Evolutionary conservation across 2,888 invertebrate species (phyloP), one percentile per base, ranked within the genome.

Genomic region (Acronicta aceris): DNA sequence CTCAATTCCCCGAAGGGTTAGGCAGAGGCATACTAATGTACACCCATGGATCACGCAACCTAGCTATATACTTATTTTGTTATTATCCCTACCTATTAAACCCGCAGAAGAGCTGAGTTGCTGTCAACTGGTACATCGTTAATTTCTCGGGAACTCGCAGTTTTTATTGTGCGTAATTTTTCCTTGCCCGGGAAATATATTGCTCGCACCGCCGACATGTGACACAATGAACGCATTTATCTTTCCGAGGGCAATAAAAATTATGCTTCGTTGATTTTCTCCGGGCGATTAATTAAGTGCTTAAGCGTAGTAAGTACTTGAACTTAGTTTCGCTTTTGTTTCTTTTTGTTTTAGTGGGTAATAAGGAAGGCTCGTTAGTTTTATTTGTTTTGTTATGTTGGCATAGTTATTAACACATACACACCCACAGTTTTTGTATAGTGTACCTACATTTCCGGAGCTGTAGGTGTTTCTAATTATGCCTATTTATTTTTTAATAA

Each of bases 121-220:
- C 92, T 91, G 92, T 92, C 93, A 90, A 90, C 92, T 89, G 87
- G 81, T 86, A 91, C 91, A 89, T 93, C 92, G 92, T 93, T 93
- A 93, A 93, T 93, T 92, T 91, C 74, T 81, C 79, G 79, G 81
- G 81, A 87, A 88, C 76, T 90, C 90, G 38, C 84, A 88, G 85
- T 91, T 93, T 93, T 92, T 92, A 90, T 90, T 89, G 88, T 88
- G 76, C 77, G 86, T 83, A 88, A 89, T 90, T 90, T 91, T 89
- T 89, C 82, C 74, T 73, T 78, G 59, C 65, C 61, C 50, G 50
- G 72, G 63, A 82, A 86, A 89, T 87, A 82, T 87, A 89, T 87
- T 81, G 81, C 81, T 70, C 70, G 67, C 63, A 65, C 70, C 58
- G 79, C 51, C 69, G 85, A 89, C 88, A 84, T 85, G 89, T 88